Evolutionary conservation across 2,797 vertebrate species (phyloP).

Genomic region (Tokudaia tokunoshimensis): DNA sequence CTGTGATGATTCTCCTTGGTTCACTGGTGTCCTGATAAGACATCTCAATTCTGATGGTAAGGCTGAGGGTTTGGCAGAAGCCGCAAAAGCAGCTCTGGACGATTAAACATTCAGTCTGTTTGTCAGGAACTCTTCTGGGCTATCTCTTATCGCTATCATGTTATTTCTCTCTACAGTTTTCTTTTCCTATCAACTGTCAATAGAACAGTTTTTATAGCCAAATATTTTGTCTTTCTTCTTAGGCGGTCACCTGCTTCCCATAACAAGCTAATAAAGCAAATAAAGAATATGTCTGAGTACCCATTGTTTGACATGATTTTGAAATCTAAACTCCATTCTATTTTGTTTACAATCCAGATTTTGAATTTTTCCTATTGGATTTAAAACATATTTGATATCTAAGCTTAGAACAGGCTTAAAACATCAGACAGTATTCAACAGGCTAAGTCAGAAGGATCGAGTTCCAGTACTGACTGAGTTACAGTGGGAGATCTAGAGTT

Average conservation of each 20-base stretch:
- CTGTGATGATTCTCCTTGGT: too few relatives aligned
- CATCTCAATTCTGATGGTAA: not conserved
- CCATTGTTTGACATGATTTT: not conserved
- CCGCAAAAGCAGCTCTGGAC: not conserved
- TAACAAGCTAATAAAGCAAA: not conserved
- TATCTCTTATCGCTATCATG: not conserved
- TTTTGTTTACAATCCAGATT: not conserved
- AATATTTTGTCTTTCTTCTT: not conserved
- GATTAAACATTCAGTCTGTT: not conserved
- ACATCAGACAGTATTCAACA: not conserved
- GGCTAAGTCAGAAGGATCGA: not conserved
- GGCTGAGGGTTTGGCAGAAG: not conserved
- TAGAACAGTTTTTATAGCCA: too few relatives aligned
- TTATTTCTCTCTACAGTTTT: not conserved
- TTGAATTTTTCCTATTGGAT: not conserved
- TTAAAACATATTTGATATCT: not conserved
- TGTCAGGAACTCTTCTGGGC: not conserved
- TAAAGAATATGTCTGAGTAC: not conserved
- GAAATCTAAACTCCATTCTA: not conserved
- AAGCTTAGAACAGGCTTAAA: not conserved
- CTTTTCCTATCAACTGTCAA: not conserved
- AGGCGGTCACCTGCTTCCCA: not conserved
- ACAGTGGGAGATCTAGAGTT: not conserved
- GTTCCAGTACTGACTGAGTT: not conserved
- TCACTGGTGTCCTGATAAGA: not conserved